A percentile compares a stretch with the other conserved stretches of the same genome.
Evolutionary conservation across 2,888 invertebrate species (phyloP).

Genomic region (Syrphus vitripennis): DNA sequence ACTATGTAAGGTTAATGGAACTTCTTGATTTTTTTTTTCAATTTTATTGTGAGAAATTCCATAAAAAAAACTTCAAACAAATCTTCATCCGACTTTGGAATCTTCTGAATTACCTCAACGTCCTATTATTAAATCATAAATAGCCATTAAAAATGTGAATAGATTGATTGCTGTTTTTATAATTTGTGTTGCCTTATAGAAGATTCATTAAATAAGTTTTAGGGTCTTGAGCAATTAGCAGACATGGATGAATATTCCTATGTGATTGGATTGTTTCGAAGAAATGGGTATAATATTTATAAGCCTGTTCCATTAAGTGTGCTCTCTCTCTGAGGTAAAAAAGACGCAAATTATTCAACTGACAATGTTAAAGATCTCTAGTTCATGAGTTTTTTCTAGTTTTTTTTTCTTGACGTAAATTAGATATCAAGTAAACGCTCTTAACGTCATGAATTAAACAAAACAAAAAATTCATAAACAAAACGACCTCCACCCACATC

Average conservation of each 20-base stretch:
- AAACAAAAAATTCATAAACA: not conserved
- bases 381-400: not conserved
- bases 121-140: conserved; percentile 27
- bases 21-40: not conserved
- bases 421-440: conserved; percentile 38
- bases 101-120: not conserved
- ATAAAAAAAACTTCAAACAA: not conserved
- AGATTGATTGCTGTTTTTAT: conserved; percentile 32
- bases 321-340: not conserved
- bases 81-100: not conserved
- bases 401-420: not conserved
- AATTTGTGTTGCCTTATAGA: not conserved
- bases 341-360: not conserved
- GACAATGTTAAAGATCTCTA: not conserved
- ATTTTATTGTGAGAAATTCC: not conserved
- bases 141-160: conserved; percentile 21
- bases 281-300: not conserved
- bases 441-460: conserved; percentile 7
- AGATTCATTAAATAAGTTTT: not conserved
- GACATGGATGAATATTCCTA: not conserved
- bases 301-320: not conserved
- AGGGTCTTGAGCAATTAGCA: not conserved
- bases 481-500: conserved; percentile 66
- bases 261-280: not conserved
- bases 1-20: not conserved